Percentiles rank a stretch among this genome's conserved stretches.
Conservation (phyloP, 53 echinoderm and acorn worm species). For the Stichopus horrens region DNA sequence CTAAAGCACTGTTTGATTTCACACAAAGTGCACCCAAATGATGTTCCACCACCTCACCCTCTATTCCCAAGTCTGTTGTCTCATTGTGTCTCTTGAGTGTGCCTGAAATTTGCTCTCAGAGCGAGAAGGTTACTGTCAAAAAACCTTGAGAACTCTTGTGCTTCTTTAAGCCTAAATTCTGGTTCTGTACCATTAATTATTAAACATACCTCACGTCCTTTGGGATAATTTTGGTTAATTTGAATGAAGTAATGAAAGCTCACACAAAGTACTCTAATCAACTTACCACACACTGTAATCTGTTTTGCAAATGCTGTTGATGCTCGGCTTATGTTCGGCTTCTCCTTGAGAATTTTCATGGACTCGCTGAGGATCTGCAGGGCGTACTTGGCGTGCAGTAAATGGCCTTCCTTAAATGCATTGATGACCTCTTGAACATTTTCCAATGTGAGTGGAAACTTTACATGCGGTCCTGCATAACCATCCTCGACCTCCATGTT, state of each 20-base stretch:
- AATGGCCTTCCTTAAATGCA: conserved; percentile 69
- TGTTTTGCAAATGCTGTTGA: conserved; percentile 93
- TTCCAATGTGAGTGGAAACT: conserved; percentile 71
- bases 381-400: conserved; percentile 76
- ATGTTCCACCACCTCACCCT: no score
- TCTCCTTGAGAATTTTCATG: conserved; percentile 50
- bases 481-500: conserved; percentile 63
- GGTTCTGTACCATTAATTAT: no score
- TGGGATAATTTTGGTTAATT: no score
- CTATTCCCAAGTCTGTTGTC: no score
- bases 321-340: conserved; percentile 84
- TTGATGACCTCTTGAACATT: conserved; percentile 70
- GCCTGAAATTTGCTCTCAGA: no score
- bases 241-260: no score
- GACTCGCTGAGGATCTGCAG: conserved; percentile 72
- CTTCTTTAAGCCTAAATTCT: no score
- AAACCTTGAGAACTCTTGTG: no score
- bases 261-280: neutral
- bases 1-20: no score
- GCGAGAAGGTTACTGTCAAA: no score
- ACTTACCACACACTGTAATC: conserved; percentile 97
- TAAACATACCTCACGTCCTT: neutral
- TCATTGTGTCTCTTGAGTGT: no score
- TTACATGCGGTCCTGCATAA: conserved; percentile 81
- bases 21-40: no score